A percentile compares a stretch with the other conserved stretches of the same genome.
These are phyloP conservation scores for Tupaia tana DNA, from an alignment of 2,113 vertebrate genomes.

Conservation along the genomic window DNA sequence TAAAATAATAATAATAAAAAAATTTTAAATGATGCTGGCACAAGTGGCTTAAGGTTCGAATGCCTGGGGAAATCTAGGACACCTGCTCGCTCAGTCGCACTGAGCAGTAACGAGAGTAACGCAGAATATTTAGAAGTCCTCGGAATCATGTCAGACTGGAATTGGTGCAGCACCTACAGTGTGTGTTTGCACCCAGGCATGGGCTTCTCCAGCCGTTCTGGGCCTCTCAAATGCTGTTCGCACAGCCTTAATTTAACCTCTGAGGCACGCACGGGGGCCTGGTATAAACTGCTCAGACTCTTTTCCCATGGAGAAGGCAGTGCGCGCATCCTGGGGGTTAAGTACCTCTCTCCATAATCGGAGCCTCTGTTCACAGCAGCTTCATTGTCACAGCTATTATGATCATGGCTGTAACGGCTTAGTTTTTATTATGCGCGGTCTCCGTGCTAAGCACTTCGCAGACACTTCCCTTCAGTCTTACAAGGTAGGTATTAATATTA, in stretches of 20 bases:
- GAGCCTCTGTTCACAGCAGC: background rate
- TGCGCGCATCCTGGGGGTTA: background rate
- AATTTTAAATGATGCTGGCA: background rate
- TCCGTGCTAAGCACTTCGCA: constrained; percentile 5
- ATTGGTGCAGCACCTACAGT: background rate
- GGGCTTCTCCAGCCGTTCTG: background rate
- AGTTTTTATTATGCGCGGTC: background rate
- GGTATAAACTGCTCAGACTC: background rate
- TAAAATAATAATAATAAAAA: too few relatives aligned
- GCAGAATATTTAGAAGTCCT: background rate
- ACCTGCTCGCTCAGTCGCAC: background rate
- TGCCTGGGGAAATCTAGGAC: background rate
- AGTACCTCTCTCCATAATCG: background rate
- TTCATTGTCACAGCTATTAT: background rate
- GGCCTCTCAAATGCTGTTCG: background rate
- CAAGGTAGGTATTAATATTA: background rate
- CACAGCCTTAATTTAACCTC: background rate
- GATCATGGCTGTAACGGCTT: background rate
- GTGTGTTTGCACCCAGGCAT: background rate
- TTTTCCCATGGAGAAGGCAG: background rate
- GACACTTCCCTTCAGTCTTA: background rate
- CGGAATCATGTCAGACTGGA: background rate
- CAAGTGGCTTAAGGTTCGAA: background rate
- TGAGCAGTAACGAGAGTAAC: background rate
- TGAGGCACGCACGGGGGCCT: background rate